Percentiles rank a stretch among this genome's conserved stretches.
phyloP scores from a whole-genome alignment of 2,797 vertebrate genomes.

The Enteromius paludinosus region DNA sequence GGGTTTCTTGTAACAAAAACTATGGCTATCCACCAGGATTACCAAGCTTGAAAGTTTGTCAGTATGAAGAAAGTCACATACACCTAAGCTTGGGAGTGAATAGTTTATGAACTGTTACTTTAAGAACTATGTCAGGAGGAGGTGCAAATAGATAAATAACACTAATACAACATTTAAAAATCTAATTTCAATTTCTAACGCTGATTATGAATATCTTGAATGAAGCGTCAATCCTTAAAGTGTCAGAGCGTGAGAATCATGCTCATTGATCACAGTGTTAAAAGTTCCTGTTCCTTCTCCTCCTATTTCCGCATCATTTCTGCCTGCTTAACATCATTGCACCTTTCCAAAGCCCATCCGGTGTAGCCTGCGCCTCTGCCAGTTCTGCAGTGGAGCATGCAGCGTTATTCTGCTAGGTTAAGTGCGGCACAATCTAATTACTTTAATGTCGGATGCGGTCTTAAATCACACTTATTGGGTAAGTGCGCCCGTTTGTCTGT shows the following conservation, averaged over 20 bases:
- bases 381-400: constrained; percentile 69
- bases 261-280: background rate
- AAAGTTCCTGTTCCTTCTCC: constrained; percentile 14
- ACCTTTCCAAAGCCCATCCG: constrained; percentile 37
- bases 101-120: too few species aligned
- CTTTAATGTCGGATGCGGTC: constrained; percentile 72
- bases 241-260: background rate
- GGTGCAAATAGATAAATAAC: too few species aligned
- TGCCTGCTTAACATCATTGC: constrained; percentile 33
- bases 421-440: constrained; percentile 77
- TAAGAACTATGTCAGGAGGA: too few species aligned
- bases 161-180: background rate
- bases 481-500: constrained; percentile 67
- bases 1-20: too few species aligned
- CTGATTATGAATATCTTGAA: background rate
- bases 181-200: background rate
- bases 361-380: constrained; percentile 51
- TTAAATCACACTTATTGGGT: constrained; percentile 76
- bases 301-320: constrained; percentile 30
- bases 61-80: too few species aligned
- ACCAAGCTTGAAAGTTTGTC: too few species aligned
- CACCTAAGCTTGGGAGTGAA: too few species aligned
- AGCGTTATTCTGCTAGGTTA: constrained; percentile 68
- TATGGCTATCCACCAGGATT: too few species aligned
- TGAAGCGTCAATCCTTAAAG: background rate